phyloP scores from a whole-genome alignment of 2,113 vertebrate species.

The Labeo catla region DNA sequence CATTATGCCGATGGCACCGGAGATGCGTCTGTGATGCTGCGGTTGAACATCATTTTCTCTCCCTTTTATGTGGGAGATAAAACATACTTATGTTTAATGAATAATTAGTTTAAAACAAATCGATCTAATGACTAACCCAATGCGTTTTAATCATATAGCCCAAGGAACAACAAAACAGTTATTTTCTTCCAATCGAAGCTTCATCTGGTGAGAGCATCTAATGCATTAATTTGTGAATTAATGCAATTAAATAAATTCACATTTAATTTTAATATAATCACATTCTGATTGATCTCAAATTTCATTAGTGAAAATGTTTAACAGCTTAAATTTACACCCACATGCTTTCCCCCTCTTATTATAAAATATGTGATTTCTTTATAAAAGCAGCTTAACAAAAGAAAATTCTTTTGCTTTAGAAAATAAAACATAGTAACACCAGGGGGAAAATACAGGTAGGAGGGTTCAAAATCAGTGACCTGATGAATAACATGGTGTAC shows the following conservation, averaged over 20 bases:
- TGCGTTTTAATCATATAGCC: background rate
- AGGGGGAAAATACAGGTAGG: background rate
- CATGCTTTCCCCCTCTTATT: background rate
- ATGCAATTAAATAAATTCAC: background rate
- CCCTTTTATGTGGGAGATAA: conserved; percentile 1
- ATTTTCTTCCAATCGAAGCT: background rate
- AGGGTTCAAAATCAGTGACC: background rate
- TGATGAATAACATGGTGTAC: background rate
- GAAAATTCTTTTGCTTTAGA: background rate
- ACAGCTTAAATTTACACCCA: background rate
- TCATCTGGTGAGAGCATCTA: background rate
- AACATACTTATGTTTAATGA: background rate
- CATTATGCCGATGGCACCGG: conserved; percentile 42
- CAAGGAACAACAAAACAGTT: conserved; percentile 1
- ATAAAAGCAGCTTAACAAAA: background rate
- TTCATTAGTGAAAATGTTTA: background rate
- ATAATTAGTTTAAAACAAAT: background rate
- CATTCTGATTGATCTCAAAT: background rate
- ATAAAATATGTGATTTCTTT: background rate
- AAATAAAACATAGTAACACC: background rate
- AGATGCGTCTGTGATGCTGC: background rate
- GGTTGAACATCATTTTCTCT: background rate
- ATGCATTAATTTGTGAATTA: background rate
- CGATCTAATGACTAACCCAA: background rate
- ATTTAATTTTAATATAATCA: background rate